A percentile compares a stretch with the other conserved stretches of the same genome.
Conservation (phyloP, 2,888 invertebrate genomes). For the Oasisia sp. region DNA sequence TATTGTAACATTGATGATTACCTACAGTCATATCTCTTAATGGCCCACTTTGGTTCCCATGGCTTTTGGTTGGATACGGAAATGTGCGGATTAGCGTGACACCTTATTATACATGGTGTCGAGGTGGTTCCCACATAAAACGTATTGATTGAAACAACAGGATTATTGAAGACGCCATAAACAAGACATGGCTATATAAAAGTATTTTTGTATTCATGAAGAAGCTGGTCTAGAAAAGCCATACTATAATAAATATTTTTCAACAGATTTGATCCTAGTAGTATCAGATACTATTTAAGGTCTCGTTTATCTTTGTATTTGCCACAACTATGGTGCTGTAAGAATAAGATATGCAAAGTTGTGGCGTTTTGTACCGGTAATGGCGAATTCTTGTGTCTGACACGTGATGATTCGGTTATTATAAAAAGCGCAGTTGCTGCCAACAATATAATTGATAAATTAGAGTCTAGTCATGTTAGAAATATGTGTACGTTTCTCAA, state of each 20-base stretch:
- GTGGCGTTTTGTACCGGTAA: neutral
- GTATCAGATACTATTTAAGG: neutral
- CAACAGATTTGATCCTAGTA: neutral
- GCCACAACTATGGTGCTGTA: neutral
- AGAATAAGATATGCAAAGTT: neutral
- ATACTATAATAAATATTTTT: neutral
- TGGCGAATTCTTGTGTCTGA: neutral
- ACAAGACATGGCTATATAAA: too few relatives aligned
- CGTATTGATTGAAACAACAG: too few relatives aligned
- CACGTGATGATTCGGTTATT: neutral
- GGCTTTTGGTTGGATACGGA: too few relatives aligned
- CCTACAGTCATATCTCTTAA: too few relatives aligned
- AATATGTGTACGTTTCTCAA: neutral
- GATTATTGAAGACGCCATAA: too few relatives aligned
- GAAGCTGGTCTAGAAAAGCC: neutral
- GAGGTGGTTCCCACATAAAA: too few relatives aligned
- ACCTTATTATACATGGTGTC: too few relatives aligned
- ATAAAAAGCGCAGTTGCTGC: neutral
- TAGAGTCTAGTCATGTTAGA: neutral
- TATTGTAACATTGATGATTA: neutral
- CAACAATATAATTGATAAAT: neutral
- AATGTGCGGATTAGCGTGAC: too few relatives aligned
- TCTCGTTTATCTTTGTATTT: neutral
- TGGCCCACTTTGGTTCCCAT: too few relatives aligned
- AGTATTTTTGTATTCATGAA: neutral